phyloP scores from a whole-genome alignment of 2,113 vertebrate species.

The Catharus bicknelli region DNA sequence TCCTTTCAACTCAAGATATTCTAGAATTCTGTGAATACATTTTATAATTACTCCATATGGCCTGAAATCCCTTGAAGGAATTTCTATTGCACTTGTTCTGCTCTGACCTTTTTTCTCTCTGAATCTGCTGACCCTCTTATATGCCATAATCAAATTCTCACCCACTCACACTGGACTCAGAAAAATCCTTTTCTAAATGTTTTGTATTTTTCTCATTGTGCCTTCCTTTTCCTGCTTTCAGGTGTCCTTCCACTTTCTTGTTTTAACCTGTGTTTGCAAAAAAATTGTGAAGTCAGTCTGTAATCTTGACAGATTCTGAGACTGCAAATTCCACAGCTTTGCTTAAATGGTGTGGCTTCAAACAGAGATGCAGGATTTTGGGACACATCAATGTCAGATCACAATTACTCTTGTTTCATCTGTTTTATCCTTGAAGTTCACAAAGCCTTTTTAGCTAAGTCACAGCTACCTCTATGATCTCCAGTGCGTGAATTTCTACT shows the following conservation, averaged over 20 bases:
- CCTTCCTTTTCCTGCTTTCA: background rate
- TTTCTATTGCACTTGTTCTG: background rate
- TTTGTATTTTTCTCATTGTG: background rate
- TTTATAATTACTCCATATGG: background rate
- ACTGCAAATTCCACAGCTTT: background rate
- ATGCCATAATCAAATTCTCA: background rate
- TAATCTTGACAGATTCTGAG: background rate
- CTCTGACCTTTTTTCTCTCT: background rate
- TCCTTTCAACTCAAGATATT: background rate
- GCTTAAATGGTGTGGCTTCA: background rate
- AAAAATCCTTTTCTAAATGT: background rate
- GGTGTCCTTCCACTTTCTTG: background rate
- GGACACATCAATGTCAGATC: background rate
- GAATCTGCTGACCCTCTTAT: background rate
- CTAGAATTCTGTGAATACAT: background rate
- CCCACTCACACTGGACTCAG: background rate
- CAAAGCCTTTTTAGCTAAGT: background rate
- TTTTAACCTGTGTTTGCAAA: background rate
- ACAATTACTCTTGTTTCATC: background rate
- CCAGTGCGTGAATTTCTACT: background rate
- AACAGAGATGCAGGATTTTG: background rate
- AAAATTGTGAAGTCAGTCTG: background rate
- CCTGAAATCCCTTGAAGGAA: background rate
- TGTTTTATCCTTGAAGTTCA: background rate
- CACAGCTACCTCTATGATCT: background rate